phyloP scores from a whole-genome alignment of 2,113 vertebrate genomes.

The Catharus bicknelli region DNA sequence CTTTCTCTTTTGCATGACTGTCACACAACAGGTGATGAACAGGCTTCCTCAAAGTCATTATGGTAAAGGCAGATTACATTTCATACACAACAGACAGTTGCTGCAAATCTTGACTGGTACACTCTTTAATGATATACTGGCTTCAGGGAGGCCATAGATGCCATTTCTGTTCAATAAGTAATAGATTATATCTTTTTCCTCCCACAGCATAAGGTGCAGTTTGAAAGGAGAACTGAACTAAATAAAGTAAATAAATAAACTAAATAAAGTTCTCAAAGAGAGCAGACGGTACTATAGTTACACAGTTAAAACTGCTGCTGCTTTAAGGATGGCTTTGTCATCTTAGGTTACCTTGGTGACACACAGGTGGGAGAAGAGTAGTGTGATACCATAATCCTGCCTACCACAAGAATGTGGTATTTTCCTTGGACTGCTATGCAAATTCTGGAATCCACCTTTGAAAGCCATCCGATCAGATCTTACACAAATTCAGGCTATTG shows the following conservation, averaged over 20 bases:
- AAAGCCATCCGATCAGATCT: neutral
- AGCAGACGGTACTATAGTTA: neutral
- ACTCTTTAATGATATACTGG: neutral
- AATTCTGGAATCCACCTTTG: neutral
- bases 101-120: neutral
- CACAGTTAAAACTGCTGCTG: neutral
- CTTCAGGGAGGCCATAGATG: neutral
- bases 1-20: neutral
- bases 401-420: neutral
- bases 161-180: neutral
- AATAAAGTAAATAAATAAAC: neutral
- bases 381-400: neutral
- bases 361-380: neutral
- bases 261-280: neutral
- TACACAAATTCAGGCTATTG: neutral
- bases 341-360: neutral
- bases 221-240: neutral
- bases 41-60: constrained; percentile 9
- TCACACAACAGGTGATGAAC: neutral
- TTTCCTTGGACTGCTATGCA: neutral
- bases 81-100: neutral
- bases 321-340: neutral
- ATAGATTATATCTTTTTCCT: neutral
- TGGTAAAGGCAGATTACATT: neutral
- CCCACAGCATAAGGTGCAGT: neutral